Percentiles rank a stretch among this genome's conserved stretches.
Evolutionary conservation across 1,140 invertebrate species (phyloP).

Genomic region (Drosophila aff.): DNA sequence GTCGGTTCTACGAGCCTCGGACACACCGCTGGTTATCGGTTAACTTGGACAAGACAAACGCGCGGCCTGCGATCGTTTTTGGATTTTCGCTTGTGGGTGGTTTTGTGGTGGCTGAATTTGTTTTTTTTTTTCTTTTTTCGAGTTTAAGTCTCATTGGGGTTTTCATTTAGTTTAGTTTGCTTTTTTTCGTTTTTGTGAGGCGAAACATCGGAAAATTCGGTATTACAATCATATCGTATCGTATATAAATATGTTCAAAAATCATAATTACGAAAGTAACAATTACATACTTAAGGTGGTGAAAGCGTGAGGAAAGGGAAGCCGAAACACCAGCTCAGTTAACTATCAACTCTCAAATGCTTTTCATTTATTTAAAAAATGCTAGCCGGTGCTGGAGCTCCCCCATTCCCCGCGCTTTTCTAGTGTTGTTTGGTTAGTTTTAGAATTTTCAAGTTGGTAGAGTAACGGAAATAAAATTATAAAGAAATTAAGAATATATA

Average conservation of each 20-base stretch:
- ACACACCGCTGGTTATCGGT: slow-evolving; percentile 39
- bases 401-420: slow-evolving; percentile 7
- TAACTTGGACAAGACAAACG: slow-evolving; percentile 56
- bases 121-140: slow-evolving; percentile 3
- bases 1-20: slow-evolving; percentile 35
- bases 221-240: slow-evolving; percentile 76
- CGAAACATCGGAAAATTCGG: slow-evolving; percentile 85
- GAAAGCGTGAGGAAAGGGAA: slow-evolving; percentile 17
- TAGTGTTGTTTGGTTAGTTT: slow-evolving; percentile 47
- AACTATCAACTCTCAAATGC: neutral
- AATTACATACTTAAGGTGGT: slow-evolving; percentile 61
- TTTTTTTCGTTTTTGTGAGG: slow-evolving; percentile 81
- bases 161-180: slow-evolving; percentile 50
- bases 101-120: slow-evolving; percentile 47
- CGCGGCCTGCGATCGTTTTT: slow-evolving; percentile 57
- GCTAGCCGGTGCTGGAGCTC: slow-evolving; percentile 5
- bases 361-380: neutral
- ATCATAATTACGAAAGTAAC: slow-evolving; percentile 77
- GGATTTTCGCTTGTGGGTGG: slow-evolving; percentile 62
- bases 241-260: slow-evolving; percentile 69
- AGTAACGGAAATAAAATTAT: slow-evolving; percentile 61
- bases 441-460: slow-evolving; percentile 44
- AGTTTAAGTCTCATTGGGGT: slow-evolving; percentile 39
- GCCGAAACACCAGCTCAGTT: slow-evolving; percentile 11
- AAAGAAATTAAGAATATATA: slow-evolving; percentile 68